Evolutionary conservation across 2,888 invertebrate genomes (phyloP).

Genomic region (Campoletis raptor): DNA sequence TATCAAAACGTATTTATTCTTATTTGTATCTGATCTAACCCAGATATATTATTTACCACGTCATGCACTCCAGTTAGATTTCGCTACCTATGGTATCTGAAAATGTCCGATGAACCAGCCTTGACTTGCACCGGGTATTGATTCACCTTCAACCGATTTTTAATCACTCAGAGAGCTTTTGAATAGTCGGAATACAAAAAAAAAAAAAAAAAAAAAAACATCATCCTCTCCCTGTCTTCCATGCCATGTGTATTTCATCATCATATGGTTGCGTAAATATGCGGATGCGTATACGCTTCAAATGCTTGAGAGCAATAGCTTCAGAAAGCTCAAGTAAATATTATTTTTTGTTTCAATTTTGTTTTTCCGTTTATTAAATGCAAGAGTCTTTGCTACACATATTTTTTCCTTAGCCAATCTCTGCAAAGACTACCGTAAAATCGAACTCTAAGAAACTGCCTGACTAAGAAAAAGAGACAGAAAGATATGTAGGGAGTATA

Average conservation of each 20-base stretch:
- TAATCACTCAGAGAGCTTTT: slow-evolving; percentile 66
- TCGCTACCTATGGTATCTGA: slow-evolving; percentile 45
- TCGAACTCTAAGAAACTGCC: slow-evolving; percentile 41
- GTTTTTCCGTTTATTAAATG: background rate
- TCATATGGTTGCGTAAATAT: slow-evolving; percentile 46
- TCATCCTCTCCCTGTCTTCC: slow-evolving; percentile 17
- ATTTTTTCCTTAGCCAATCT: background rate
- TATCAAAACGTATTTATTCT: background rate
- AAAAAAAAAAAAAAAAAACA: slow-evolving; percentile 25
- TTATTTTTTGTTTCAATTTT: slow-evolving; percentile 27
- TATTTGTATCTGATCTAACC: slow-evolving; percentile 1
- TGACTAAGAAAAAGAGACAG: slow-evolving; percentile 48
- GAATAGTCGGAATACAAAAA: slow-evolving; percentile 7
- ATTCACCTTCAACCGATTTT: slow-evolving; percentile 53
- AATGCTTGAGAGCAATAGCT: slow-evolving; percentile 24
- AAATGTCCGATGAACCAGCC: slow-evolving; percentile 55
- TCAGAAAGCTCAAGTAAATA: background rate
- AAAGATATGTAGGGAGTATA: slow-evolving; percentile 37
- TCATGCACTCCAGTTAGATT: background rate
- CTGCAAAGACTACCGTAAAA: slow-evolving; percentile 17
- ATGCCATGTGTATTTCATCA: slow-evolving; percentile 38
- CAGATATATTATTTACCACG: slow-evolving; percentile 15
- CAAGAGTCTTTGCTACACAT: background rate
- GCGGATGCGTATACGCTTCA: slow-evolving; percentile 16
- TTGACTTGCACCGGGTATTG: slow-evolving; percentile 19